These are phyloP conservation scores for Todiramphus saurophagus DNA, from an alignment of 2,113 vertebrate species.

Conservation along the genomic window DNA sequence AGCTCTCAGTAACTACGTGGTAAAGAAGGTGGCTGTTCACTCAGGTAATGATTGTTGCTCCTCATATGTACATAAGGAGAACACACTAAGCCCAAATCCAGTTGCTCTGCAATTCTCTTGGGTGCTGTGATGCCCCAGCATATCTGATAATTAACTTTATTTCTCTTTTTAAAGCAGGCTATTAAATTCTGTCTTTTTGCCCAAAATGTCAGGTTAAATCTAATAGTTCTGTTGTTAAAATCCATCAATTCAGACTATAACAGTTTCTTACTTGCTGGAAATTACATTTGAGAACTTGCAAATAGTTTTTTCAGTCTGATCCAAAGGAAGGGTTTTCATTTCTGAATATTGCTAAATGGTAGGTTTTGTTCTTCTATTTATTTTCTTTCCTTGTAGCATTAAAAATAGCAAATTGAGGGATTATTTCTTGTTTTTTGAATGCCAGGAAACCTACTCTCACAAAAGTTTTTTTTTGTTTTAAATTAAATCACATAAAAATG, in stretches of 20 bases:
- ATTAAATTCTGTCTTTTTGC: neutral
- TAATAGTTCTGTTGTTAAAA: neutral
- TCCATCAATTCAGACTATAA: neutral
- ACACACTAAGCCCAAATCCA: neutral
- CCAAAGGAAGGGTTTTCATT: neutral
- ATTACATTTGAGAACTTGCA: neutral
- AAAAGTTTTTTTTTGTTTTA: neutral
- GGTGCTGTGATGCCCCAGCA: neutral
- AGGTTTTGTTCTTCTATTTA: neutral
- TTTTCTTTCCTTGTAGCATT: neutral
- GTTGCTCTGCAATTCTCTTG: neutral
- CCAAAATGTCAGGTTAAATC: neutral
- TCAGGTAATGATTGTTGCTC: slow-evolving; percentile 76
- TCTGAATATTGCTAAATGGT: neutral
- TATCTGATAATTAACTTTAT: neutral
- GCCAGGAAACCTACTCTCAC: neutral
- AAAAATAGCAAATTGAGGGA: neutral
- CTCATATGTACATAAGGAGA: rapidly evolving
- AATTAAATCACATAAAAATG: neutral
- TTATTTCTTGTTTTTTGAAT: neutral
- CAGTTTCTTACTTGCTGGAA: neutral
- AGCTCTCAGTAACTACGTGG: slow-evolving; percentile 95
- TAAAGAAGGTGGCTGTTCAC: slow-evolving; percentile 98
- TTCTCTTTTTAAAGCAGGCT: neutral
- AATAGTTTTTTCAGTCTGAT: neutral